Base-by-base conservation (phyloP, 2,888 invertebrate species). In the Allolobophora icterica region DNA sequence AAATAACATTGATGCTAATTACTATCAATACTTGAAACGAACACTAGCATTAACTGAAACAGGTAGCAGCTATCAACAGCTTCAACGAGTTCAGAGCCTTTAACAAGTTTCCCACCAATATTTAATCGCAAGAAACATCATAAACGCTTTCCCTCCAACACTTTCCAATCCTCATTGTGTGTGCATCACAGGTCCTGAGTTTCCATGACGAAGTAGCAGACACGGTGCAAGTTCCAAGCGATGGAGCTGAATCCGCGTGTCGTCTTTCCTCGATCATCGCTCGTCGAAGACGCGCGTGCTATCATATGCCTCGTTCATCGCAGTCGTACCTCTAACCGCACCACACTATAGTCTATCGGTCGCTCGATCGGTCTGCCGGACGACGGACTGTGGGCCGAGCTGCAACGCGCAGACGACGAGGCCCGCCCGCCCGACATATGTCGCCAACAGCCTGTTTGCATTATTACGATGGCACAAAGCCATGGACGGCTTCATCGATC, bases 391-490 rank as follows among this genome's bases (percentile, higher is more conserved):
- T 17, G 71, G 71, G 30, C 71, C 71, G 30, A n/a, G 11, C 30
- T 0, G 71, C 71, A n/a, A 17, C 19, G 71, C 71, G 71, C 13
- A 71, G 71, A 71, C 71, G 71, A n/a, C 71, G 71, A n/a, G 52
- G 42, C 42, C 42, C 24, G 24, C 71, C 30, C 71, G n/a, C 71
- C 71, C 3, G 71, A 71, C 71, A 71, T 71, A 71, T 71, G 71
- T 71, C 71, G 71, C 30, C 71, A 71, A 71, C 71, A 71, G 71
- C 71, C 71, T 71, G 71, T 71, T 71, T 71, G 71, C 71, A 71
- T 71, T 71, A 71, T 71, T 71, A 71, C 71, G 71, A n/a, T 71
- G 71, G 30, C 71, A 71, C 71, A 71, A 71, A n/a, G 71, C 71
- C 71, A n/a, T 13, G 71, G 71, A 71, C 71, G 71, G 71, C 71